These are phyloP conservation scores for Stomatorhinus ivindoensis DNA, from an alignment of 2,113 vertebrate species.

Conservation along the genomic window DNA sequence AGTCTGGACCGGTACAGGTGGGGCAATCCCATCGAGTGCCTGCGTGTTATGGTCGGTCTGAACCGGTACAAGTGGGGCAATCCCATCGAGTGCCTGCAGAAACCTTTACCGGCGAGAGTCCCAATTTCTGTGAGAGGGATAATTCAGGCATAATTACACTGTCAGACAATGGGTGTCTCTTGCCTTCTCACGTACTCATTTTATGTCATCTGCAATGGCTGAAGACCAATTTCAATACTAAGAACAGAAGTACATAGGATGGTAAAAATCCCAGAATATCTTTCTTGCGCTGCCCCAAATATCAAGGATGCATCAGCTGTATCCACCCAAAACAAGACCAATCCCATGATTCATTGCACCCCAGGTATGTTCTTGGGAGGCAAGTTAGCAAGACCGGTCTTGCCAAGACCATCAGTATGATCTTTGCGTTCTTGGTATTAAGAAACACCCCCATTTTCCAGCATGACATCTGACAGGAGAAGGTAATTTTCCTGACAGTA, in stretches of 20 bases:
- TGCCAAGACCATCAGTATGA: neutral
- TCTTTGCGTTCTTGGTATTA: neutral
- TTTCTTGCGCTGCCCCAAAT: neutral
- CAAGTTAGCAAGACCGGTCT: neutral
- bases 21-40: too few species aligned
- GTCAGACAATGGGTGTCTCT: neutral
- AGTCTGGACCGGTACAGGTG: too few species aligned
- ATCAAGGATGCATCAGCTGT: neutral
- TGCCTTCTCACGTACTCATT: neutral
- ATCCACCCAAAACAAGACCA: neutral
- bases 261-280: neutral
- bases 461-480: neutral
- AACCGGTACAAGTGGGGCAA: neutral
- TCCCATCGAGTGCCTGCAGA: neutral
- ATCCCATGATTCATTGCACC: neutral
- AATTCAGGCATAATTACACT: neutral
- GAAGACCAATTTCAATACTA: neutral
- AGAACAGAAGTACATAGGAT: neutral
- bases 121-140: neutral
- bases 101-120: neutral
- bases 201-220: neutral
- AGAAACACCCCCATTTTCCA: neutral
- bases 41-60: neutral
- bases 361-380: neutral
- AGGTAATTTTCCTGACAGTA: neutral